Conservation (phyloP, 2,888 invertebrate genomes). For the Rhogogaster chlorosoma region DNA sequence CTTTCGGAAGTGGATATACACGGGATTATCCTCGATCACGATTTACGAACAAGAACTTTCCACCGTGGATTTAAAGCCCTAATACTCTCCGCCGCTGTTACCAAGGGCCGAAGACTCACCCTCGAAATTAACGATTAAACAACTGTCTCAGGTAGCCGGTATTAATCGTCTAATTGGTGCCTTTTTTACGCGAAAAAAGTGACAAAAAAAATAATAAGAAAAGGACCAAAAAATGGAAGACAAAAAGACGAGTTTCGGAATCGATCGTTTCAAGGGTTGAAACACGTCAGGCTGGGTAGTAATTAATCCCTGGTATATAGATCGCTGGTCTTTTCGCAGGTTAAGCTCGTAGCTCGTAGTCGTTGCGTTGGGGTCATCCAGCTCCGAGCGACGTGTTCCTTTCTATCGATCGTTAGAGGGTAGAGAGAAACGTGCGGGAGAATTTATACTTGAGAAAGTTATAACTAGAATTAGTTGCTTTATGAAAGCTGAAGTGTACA, state of each 20-base stretch:
- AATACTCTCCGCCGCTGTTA: neutral
- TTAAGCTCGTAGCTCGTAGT: neutral
- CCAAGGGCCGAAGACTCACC: neutral
- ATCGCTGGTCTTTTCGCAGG: slow-evolving; percentile 9
- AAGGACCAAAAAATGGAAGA: neutral
- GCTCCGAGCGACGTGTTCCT: slow-evolving; percentile 21
- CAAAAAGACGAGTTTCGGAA: neutral
- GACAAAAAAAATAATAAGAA: neutral
- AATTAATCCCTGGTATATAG: neutral
- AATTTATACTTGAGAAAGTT: neutral
- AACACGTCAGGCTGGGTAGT: neutral
- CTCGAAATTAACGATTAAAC: neutral
- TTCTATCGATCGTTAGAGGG: slow-evolving; percentile 25
- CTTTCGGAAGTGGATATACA: neutral
- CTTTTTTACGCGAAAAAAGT: neutral
- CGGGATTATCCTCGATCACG: neutral
- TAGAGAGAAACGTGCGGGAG: neutral
- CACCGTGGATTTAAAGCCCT: neutral
- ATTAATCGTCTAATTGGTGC: slow-evolving; percentile 13
- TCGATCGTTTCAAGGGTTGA: slow-evolving; percentile 3
- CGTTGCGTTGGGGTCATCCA: slow-evolving; percentile 17
- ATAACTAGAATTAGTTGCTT: neutral
- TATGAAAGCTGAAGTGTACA: neutral
- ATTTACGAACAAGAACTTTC: neutral
- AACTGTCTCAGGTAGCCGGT: neutral